Base-by-base conservation (phyloP, 2,888 invertebrate species). In the Calliopum simillimum region DNA sequence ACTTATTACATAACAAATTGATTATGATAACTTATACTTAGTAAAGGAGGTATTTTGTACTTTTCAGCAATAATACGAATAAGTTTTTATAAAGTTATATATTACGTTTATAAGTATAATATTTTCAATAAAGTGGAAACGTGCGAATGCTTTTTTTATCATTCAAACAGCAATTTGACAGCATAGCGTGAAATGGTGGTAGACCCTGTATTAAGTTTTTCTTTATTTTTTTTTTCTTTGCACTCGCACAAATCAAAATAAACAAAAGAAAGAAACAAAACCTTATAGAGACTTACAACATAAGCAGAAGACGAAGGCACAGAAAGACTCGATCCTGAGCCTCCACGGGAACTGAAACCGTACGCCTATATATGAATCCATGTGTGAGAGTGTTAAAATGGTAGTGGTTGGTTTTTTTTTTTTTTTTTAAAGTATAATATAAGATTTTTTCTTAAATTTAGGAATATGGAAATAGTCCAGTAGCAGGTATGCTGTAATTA, bases 251-350 rank as follows among this genome's bases (percentile, higher is more conserved):
- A 71, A 68, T 55, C 13, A 19, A 56, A 19, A 56, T 2, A 14
- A 23, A 13, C 11, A 25, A 21, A 49, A 67, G 49, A 13, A 21
- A 13, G 49, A 44, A 55, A 23, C 46, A 49, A 74, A 65, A 70
- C 70, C 44, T 65, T 62, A 49, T 82, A 81, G 83, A 87, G 87
- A 90, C 90, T 90, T 90, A 90, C 90, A 86, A 88, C 90, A 88
- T 88, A 88, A 84, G 88, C 90, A 83, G 90, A 92, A 85, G 92
- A 88, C 84, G 92, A 91, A 87, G 93, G 93, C 89, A 93, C 93
- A 88, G 93, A 93, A 87, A 93, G 90, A 89, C 92, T 93, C 88
- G 93, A 93, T 90, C 93, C 93, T 88, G 90, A 90, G 84, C 90
- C 89, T 88, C 90, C 90, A 81, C 90, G 88, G 85, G 90, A 89